phyloP scores from a whole-genome alignment of 1,140 invertebrate species.

The Drosophila cardini region DNA sequence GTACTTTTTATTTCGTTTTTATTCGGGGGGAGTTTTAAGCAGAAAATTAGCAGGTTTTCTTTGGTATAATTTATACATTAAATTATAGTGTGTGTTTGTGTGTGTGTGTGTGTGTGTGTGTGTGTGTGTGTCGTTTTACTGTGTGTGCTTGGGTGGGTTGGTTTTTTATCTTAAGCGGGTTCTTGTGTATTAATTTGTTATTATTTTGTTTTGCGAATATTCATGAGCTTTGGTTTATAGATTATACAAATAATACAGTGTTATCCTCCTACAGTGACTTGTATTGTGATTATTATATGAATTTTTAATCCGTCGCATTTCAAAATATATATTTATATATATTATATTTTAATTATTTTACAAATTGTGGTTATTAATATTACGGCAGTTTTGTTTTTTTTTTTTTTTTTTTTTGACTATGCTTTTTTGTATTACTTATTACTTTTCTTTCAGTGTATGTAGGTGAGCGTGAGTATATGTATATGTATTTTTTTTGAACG shows the following conservation, averaged over 20 bases:
- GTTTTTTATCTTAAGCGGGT: background rate
- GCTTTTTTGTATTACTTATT: constrained; percentile 39
- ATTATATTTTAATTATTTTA: constrained; percentile 46
- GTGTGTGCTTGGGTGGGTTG: constrained; percentile 21
- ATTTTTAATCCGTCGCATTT: constrained; percentile 43
- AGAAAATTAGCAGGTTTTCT: constrained; percentile 56
- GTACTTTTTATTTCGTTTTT: constrained; percentile 81
- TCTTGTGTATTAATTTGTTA: background rate
- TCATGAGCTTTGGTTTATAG: constrained; percentile 1
- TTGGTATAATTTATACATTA: constrained; percentile 13
- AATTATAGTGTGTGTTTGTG: constrained; percentile 6
- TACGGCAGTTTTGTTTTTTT: constrained; percentile 70
- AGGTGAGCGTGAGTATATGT: constrained; percentile 4
- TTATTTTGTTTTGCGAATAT: background rate
- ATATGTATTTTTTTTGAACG: background rate
- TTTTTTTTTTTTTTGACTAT: constrained; percentile 63
- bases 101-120: constrained; percentile 10
- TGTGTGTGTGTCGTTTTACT: constrained; percentile 4
- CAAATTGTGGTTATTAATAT: constrained; percentile 60
- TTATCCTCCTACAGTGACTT: background rate
- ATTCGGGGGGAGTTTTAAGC: constrained; percentile 76
- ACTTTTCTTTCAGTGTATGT: constrained; percentile 14
- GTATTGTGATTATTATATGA: constrained; percentile 7
- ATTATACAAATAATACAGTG: background rate
- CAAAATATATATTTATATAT: constrained; percentile 31